A percentile compares a stretch with the other conserved stretches of the same genome.
Evolutionary conservation across 2,797 vertebrate species (phyloP).

Genomic region (Micromesistius poutassou): DNA sequence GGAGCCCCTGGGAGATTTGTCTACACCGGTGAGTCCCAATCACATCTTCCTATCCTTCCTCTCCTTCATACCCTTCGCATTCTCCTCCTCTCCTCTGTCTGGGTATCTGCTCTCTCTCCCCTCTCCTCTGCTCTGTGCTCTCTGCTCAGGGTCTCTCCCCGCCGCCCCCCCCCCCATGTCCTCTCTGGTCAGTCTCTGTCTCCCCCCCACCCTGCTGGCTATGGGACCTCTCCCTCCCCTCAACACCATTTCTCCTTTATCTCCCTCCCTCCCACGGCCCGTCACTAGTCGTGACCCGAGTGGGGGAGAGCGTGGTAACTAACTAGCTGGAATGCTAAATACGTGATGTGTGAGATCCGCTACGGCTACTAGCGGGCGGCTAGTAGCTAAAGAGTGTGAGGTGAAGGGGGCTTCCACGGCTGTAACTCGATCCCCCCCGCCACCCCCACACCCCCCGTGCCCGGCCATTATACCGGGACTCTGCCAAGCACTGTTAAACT

Average conservation of each 20-base stretch:
- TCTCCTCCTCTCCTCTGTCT: too few species aligned
- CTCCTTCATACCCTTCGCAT: too few species aligned
- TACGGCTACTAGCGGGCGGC: slow-evolving; percentile 22
- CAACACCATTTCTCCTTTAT: neutral
- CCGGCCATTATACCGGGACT: slow-evolving; percentile 62
- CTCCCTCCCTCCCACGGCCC: slow-evolving; percentile 34
- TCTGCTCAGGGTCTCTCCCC: slow-evolving; percentile 2
- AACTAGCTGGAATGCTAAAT: slow-evolving; percentile 60
- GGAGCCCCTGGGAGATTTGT: slow-evolving; percentile 97
- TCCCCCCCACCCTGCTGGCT: too few species aligned
- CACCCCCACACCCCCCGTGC: slow-evolving; percentile 36
- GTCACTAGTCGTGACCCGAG: slow-evolving; percentile 57
- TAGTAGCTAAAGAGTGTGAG: slow-evolving; percentile 45
- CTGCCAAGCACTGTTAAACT: slow-evolving; percentile 76
- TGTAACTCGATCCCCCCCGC: slow-evolving; percentile 68
- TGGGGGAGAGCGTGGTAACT: slow-evolving; percentile 27
- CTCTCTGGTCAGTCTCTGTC: too few species aligned
- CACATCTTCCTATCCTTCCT: too few species aligned
- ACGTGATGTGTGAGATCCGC: slow-evolving; percentile 50
- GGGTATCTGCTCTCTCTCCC: neutral
- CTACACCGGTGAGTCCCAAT: slow-evolving; percentile 83
- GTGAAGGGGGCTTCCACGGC: slow-evolving; percentile 53
- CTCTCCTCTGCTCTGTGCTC: slow-evolving; percentile 7
- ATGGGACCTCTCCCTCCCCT: too few species aligned
- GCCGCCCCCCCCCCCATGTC: slow-evolving; percentile 19